Evolutionary conservation across 2,888 invertebrate species (phyloP).

Genomic region (Electrophaes corylata): DNA sequence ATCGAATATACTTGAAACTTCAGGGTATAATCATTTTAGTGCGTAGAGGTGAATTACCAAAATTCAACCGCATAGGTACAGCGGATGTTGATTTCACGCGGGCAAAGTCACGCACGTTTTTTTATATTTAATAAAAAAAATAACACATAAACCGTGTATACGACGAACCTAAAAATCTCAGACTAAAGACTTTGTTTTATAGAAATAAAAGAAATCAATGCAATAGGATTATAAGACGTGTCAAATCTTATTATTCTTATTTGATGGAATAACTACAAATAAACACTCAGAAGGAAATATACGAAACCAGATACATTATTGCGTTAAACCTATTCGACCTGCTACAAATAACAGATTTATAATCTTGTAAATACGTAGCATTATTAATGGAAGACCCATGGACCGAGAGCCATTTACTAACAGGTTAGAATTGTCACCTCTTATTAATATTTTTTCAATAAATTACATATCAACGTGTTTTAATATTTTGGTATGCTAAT

Average conservation of each 20-base stretch:
- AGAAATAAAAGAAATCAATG: neutral
- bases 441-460: slow-evolving; percentile 39
- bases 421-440: slow-evolving; percentile 41
- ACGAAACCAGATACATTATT: slow-evolving; percentile 21
- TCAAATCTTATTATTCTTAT: slow-evolving; percentile 4
- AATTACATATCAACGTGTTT: slow-evolving; percentile 39
- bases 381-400: slow-evolving; percentile 34
- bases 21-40: too few relatives aligned
- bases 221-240: slow-evolving; percentile 2
- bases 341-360: slow-evolving; percentile 37
- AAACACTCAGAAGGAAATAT: slow-evolving; percentile 11
- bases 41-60: too few relatives aligned
- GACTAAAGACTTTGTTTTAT: neutral
- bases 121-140: too few relatives aligned
- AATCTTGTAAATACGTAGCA: slow-evolving; percentile 35
- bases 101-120: too few relatives aligned
- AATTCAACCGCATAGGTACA: too few relatives aligned
- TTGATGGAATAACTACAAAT: slow-evolving; percentile 6
- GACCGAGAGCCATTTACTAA: slow-evolving; percentile 38
- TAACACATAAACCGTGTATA: too few relatives aligned
- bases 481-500: slow-evolving; percentile 39
- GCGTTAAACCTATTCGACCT: slow-evolving; percentile 34
- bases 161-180: too few relatives aligned
- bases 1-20: too few relatives aligned
- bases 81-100: too few relatives aligned